phyloP scores from a whole-genome alignment of 2,797 vertebrate species.

The Falco biarmicus region DNA sequence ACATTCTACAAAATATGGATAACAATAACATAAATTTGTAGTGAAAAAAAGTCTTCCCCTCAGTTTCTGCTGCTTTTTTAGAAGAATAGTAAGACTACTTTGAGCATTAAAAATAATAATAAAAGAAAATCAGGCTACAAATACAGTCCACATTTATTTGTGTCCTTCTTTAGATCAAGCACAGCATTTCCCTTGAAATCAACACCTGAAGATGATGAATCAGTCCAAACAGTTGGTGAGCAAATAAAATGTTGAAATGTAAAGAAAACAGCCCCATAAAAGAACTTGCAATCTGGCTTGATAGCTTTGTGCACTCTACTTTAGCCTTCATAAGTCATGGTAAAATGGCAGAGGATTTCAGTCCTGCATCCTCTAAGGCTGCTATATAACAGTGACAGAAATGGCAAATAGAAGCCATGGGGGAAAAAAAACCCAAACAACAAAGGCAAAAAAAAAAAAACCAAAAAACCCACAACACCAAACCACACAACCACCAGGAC shows the following conservation, averaged over 20 bases:
- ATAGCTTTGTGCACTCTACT: background rate
- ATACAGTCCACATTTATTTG: background rate
- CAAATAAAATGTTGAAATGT: conserved; percentile 33
- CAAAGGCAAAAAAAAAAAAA: background rate
- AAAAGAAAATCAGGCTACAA: background rate
- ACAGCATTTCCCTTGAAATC: background rate
- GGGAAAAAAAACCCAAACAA: background rate
- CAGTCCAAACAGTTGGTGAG: conserved; percentile 4
- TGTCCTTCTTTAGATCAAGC: background rate
- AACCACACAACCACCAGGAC: background rate
- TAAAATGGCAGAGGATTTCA: conserved; percentile 27
- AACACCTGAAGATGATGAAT: background rate
- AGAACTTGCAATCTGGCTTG: conserved; percentile 9
- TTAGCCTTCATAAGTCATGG: background rate
- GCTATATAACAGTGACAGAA: background rate
- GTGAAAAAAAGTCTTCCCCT: background rate
- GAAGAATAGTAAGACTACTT: background rate
- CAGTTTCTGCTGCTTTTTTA: background rate
- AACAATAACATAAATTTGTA: background rate
- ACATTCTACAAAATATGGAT: background rate
- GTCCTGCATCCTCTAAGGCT: background rate
- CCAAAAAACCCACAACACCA: too few relatives aligned
- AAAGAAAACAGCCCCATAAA: conserved; percentile 23
- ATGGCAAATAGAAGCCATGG: background rate
- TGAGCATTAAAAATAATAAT: background rate